phyloP scores from a whole-genome alignment of 37 sponge, comb jelly and placozoan species.

The Crambe crambe region DNA sequence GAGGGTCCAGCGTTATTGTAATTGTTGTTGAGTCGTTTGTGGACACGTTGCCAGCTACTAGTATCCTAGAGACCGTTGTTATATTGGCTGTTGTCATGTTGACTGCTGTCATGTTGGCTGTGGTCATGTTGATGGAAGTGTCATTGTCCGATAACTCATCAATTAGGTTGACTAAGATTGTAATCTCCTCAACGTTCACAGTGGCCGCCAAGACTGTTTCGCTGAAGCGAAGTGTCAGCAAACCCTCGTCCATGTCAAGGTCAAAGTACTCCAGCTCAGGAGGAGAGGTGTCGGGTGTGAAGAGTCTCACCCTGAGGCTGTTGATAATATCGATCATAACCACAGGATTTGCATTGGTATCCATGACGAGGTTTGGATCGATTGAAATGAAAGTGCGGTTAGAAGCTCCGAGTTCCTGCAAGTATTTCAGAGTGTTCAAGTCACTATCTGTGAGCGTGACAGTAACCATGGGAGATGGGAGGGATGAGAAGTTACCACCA shows the following conservation, averaged over 20 bases:
- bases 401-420: slow-evolving; percentile 49
- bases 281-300: slow-evolving; percentile 60
- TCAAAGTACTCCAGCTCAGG: slow-evolving; percentile 68
- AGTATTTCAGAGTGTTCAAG: slow-evolving; percentile 67
- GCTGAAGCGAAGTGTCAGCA: slow-evolving; percentile 71
- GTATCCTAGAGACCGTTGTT: background rate
- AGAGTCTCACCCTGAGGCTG: slow-evolving; percentile 27
- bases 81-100: background rate
- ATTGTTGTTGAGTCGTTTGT: slow-evolving; percentile 56
- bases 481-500: slow-evolving; percentile 49
- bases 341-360: slow-evolving; percentile 45
- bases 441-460: slow-evolving; percentile 56
- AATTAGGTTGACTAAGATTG: slow-evolving; percentile 35
- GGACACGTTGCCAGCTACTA: slow-evolving; percentile 46
- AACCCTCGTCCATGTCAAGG: slow-evolving; percentile 69
- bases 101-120: background rate
- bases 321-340: slow-evolving; percentile 1
- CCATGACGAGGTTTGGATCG: slow-evolving; percentile 38
- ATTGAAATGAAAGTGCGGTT: slow-evolving; percentile 64
- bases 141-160: background rate
- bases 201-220: slow-evolving; percentile 74
- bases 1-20: slow-evolving; percentile 20
- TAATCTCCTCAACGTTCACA: slow-evolving; percentile 45
- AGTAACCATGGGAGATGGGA: slow-evolving; percentile 34
- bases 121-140: slow-evolving; percentile 1